Conservation (phyloP, 1,140 invertebrate genomes). For the Megathymus violae region DNA sequence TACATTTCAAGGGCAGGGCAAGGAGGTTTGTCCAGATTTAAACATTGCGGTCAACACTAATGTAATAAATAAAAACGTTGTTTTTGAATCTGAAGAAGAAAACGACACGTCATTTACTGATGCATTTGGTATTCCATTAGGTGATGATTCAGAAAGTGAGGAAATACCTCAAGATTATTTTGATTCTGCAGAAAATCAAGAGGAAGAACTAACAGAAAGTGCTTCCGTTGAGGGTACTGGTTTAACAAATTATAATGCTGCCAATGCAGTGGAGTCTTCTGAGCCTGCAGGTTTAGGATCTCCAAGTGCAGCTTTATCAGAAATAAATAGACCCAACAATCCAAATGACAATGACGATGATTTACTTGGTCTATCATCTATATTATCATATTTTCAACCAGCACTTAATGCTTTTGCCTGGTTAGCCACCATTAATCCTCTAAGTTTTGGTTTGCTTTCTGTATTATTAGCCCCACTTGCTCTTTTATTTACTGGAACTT, state of each 20-base stretch:
- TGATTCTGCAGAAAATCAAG: slow-evolving; percentile 63
- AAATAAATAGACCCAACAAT: slow-evolving; percentile 50
- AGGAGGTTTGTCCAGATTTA: slow-evolving; percentile 78
- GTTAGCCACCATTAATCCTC: slow-evolving; percentile 69
- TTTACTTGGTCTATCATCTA: slow-evolving; percentile 59
- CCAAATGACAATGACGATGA: slow-evolving; percentile 61
- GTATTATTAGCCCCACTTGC: slow-evolving; percentile 67
- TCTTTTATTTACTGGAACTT: slow-evolving; percentile 65
- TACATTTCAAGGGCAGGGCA: slow-evolving; percentile 77
- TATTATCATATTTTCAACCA: slow-evolving; percentile 66
- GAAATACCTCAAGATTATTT: slow-evolving; percentile 56
- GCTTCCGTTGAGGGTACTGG: slow-evolving; percentile 63
- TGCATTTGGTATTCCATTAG: slow-evolving; percentile 59
- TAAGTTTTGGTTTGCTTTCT: slow-evolving; percentile 67
- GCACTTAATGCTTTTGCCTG: slow-evolving; percentile 66
- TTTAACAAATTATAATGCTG: slow-evolving; percentile 66
- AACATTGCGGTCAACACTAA: slow-evolving; percentile 79
- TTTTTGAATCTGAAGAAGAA: slow-evolving; percentile 73
- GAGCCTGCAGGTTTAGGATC: slow-evolving; percentile 50
- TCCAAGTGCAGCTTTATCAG: slow-evolving; percentile 51
- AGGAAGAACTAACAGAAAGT: slow-evolving; percentile 49
- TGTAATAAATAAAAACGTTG: slow-evolving; percentile 75
- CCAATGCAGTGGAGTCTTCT: slow-evolving; percentile 52
- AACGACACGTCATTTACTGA: slow-evolving; percentile 61
- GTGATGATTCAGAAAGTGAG: slow-evolving; percentile 58